Evolutionary conservation across 2,113 vertebrate genomes (phyloP), one percentile per base, ranked within the genome.

Genomic region (Grammatotria lemairii): DNA sequence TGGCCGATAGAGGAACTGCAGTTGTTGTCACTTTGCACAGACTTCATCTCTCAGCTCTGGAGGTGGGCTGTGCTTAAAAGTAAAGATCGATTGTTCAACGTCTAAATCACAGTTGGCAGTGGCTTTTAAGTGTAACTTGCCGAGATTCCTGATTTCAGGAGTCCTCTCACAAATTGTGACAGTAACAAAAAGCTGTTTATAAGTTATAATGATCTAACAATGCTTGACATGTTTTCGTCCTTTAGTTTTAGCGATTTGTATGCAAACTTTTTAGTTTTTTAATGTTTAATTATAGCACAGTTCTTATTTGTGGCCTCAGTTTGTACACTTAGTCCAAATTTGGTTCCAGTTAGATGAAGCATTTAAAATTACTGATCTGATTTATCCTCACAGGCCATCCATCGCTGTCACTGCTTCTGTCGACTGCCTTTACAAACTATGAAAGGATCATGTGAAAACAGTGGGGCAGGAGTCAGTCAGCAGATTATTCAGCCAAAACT

Each of bases 171-270:
- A 47, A 28, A 75, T 45, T 26, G 40, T 47, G 2, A 47, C 40
- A 47, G 23, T 47, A 47, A 47, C 40, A 75, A 47, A 14, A 28
- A 49, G 42, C 21, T 1, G 1, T 75, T 49, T 5, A 49, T 1
- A 17, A 28, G 9, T 9, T 49, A 47, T 49, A 17, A 49, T 47
- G 40, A 73, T 28, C 21, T 73, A 73, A 47, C 40, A 26, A 26
- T 73, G 40, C 0, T 0, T 73, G 14, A 47, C 21, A 73, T 19
- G 9, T 75, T 75, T 75, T 2, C 4, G 0, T 47, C 23, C 3
- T 28, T 4, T 75, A 19, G 9, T 28, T 28, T 75, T 49, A 19
- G 9, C 1, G 0, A 8, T 75, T 75, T 49, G 40, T 11, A 75
- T 75, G 68, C 23, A 49, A 31, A 49, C 1, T 1, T 3, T 49